Conservation (phyloP, 2,888 invertebrate species). For the Philonicus albiceps region DNA sequence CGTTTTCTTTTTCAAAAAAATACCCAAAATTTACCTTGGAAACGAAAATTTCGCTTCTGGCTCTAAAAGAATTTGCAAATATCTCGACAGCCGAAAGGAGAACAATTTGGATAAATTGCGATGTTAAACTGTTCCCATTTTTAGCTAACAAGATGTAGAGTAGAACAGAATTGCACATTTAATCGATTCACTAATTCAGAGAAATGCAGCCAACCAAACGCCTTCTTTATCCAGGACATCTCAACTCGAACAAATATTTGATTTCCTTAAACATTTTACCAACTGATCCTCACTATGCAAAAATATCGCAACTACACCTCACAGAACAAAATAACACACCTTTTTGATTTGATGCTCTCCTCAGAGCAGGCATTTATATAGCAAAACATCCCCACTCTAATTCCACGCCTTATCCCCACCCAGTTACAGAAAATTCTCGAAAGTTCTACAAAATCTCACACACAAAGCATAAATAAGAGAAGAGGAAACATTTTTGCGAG, state of each 20-base stretch:
- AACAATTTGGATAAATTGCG: neutral
- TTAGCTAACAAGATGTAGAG: neutral
- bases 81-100: neutral
- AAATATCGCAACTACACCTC: neutral
- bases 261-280: neutral
- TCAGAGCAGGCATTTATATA: neutral
- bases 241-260: neutral
- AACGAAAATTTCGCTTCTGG: neutral
- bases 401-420: neutral
- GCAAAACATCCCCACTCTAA: neutral
- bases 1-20: neutral
- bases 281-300: neutral
- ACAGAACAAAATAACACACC: neutral
- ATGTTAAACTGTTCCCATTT: neutral
- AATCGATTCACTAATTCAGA: neutral
- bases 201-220: neutral
- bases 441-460: neutral
- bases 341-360: neutral
- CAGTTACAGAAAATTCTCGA: neutral
- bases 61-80: neutral
- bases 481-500: neutral
- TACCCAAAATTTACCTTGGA: neutral
- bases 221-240: neutral
- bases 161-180: neutral
- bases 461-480: neutral